Evolutionary conservation across 2,797 vertebrate species (phyloP).

Genomic region (Arrhamphus sclerolepis): DNA sequence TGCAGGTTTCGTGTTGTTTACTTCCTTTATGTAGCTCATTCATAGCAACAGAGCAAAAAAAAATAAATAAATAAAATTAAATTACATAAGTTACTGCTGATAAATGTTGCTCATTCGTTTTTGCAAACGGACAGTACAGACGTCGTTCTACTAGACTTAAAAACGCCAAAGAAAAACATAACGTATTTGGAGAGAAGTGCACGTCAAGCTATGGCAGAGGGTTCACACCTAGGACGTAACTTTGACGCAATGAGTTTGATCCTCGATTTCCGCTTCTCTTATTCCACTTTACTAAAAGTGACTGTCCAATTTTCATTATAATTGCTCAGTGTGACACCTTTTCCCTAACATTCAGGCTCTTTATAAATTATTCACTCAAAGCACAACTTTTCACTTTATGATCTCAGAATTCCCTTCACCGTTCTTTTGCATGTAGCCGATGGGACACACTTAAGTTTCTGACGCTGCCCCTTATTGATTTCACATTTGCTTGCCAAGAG

Average conservation of each 20-base stretch:
- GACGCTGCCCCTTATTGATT: conserved; percentile 58
- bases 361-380: conserved; percentile 45
- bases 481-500: conserved; percentile 63
- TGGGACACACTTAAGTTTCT: conserved; percentile 32
- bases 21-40: too few relatives aligned
- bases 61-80: too few relatives aligned
- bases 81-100: too few relatives aligned
- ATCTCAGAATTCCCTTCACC: conserved; percentile 10
- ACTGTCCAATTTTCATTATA: background rate
- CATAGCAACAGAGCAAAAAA: too few relatives aligned
- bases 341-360: conserved; percentile 16
- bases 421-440: conserved; percentile 41
- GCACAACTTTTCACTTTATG: conserved; percentile 33
- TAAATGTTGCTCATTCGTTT: too few relatives aligned
- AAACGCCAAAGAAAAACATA: too few relatives aligned
- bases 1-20: too few relatives aligned
- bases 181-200: too few relatives aligned
- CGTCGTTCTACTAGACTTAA: too few relatives aligned
- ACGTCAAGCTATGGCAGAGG: too few relatives aligned
- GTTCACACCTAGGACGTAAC: too few relatives aligned
- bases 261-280: conserved; percentile 4
- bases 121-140: too few relatives aligned
- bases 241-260: conserved; percentile 5
- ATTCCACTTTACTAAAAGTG: background rate
- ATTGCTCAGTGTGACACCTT: conserved; percentile 7